These are phyloP conservation scores for Arctocebus calabarensis DNA, from an alignment of 2,797 vertebrate species.

Conservation along the genomic window DNA sequence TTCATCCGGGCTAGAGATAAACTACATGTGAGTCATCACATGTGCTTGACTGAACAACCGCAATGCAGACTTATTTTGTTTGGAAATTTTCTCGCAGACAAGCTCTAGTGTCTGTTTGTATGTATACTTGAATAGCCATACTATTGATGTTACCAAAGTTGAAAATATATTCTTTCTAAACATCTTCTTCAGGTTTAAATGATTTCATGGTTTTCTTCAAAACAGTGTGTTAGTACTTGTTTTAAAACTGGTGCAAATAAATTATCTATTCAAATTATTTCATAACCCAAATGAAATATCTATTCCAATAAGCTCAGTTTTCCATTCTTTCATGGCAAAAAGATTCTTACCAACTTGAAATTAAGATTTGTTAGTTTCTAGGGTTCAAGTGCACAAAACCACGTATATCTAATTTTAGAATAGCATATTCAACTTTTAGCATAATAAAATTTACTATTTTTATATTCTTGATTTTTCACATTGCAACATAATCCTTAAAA, in stretches of 20 bases:
- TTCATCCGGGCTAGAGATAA: background rate
- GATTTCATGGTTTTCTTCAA: background rate
- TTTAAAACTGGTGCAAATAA: constrained; percentile 42
- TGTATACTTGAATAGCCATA: background rate
- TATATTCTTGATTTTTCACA: background rate
- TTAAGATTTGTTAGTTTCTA: background rate
- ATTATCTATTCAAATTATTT: constrained; percentile 26
- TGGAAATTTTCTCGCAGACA: background rate
- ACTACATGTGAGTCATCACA: background rate
- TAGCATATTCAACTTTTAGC: background rate
- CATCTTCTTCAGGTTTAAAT: background rate
- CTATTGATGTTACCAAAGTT: background rate
- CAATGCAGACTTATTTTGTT: background rate
- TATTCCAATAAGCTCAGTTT: constrained; percentile 10
- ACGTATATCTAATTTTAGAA: background rate
- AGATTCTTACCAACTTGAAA: background rate
- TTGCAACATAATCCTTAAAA: background rate
- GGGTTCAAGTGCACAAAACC: background rate
- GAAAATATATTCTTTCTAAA: background rate
- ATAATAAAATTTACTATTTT: background rate
- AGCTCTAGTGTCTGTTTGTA: background rate
- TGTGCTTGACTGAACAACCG: background rate
- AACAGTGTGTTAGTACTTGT: background rate
- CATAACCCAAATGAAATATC: background rate
- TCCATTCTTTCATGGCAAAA: background rate